Conservation (phyloP, 2,797 vertebrate genomes). For the Manis pentadactyla region DNA sequence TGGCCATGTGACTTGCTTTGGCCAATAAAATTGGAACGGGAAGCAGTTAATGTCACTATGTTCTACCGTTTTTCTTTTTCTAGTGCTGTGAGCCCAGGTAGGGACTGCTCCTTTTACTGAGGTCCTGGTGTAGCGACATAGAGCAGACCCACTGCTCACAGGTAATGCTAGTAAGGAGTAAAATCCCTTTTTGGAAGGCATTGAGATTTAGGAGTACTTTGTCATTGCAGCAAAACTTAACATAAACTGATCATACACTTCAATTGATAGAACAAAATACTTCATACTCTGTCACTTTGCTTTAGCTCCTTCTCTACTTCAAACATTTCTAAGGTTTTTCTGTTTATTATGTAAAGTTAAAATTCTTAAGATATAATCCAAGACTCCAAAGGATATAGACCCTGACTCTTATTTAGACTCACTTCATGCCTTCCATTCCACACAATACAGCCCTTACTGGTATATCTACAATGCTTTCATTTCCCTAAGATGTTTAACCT, state of each 20-base stretch:
- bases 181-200: neutral
- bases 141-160: neutral
- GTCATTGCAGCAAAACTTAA: neutral
- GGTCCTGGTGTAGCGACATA: neutral
- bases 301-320: neutral
- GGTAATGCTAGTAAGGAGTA: neutral
- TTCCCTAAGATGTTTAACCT: neutral
- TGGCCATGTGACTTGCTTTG: neutral
- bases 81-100: neutral
- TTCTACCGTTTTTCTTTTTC: neutral
- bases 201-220: neutral
- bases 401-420: neutral
- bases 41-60: neutral
- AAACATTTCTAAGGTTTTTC: neutral
- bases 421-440: neutral
- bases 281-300: neutral
- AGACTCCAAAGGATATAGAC: neutral
- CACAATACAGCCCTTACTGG: neutral
- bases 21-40: neutral
- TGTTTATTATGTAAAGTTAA: neutral
- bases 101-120: neutral
- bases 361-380: neutral
- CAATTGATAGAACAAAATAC: neutral
- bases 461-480: neutral
- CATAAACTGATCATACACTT: neutral